These are phyloP conservation scores for Smutsia gigantea DNA, from an alignment of 2,797 vertebrate species.

Conservation along the genomic window DNA sequence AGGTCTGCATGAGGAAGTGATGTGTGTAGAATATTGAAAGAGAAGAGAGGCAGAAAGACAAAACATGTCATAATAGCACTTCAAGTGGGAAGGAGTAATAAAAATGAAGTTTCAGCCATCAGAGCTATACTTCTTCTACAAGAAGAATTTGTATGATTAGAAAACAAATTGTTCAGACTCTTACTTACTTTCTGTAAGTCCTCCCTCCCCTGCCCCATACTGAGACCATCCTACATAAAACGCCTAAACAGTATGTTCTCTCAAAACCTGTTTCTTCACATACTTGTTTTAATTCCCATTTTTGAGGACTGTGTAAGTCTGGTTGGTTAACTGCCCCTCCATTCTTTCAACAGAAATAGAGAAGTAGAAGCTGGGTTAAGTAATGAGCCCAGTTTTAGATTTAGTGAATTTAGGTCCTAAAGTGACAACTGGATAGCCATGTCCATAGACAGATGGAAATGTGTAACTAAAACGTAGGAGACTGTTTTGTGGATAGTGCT, in stretches of 20 bases:
- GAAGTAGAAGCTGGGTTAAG: constrained; percentile 39
- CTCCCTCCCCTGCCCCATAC: neutral
- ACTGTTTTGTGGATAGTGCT: neutral
- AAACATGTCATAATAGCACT: neutral
- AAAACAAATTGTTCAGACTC: neutral
- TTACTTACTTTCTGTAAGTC: constrained; percentile 45
- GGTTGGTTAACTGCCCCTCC: neutral
- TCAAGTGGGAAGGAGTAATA: neutral
- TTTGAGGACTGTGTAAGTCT: constrained; percentile 37
- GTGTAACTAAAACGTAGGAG: neutral
- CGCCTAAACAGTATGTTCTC: neutral
- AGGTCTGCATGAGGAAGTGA: neutral
- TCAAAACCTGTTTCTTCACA: neutral
- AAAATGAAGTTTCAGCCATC: constrained; percentile 20
- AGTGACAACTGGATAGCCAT: neutral
- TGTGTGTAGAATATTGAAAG: neutral
- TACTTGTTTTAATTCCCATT: constrained; percentile 22
- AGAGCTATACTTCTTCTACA: constrained; percentile 10
- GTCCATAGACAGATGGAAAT: neutral
- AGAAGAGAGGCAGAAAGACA: neutral
- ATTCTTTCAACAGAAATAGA: constrained; percentile 54
- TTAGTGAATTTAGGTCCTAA: constrained; percentile 32
- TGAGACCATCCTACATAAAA: constrained; percentile 6
- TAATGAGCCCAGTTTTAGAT: constrained; percentile 7
- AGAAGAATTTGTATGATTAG: constrained; percentile 28